Base-by-base conservation (phyloP, 2,113 vertebrate genomes). In the Tiliqua scincoides region DNA sequence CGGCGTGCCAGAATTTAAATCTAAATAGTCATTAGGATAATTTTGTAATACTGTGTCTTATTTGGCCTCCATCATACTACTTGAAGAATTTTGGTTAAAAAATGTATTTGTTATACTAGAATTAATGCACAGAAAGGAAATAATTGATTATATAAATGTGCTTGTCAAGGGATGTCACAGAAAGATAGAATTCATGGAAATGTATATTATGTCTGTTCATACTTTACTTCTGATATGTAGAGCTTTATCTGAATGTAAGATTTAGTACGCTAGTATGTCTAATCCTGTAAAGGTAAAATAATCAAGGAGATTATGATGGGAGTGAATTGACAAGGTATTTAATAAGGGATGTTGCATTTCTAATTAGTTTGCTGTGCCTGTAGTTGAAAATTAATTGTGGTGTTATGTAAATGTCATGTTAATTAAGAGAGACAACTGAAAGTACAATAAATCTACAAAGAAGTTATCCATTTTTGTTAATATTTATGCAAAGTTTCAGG, bases 361-460 rank as follows among this genome's bases (percentile, higher is more conserved):
- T 95, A 95, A 96, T 95, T 94, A 96, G 91, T 87, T 85, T 74
- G 90, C 73, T 85, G 90, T 90, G 94, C 81, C 79, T 94, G 92
- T 91, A 83, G 83, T 90, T 91, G 76, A 86, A 91, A 96, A 95
- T 94, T 95, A 96, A 96, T 95, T 95, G 95, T 89, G 85, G 81
- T 95, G 89, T 95, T 95, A 95, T 95, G 94, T 94, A 96, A 96
- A 96, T 96, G 93, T 93, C 94, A 93, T 94, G 91, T 95, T 95
- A 96, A 96, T 96, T 96, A 96, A 95, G 90, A 73, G 88, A 86
- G 92, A 90, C 92, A 93, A 93, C 83, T 90, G 93, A 75, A 93
- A 93, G 89, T 90, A 81, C 91, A 92, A 90, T 89, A 94, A 95
- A 95, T 94, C 89, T 95, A 62, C 75, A 91, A 87, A 87, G 88